These are phyloP conservation scores for Phasia obesa DNA, from an alignment of 2,888 invertebrate species.

Conservation along the genomic window DNA sequence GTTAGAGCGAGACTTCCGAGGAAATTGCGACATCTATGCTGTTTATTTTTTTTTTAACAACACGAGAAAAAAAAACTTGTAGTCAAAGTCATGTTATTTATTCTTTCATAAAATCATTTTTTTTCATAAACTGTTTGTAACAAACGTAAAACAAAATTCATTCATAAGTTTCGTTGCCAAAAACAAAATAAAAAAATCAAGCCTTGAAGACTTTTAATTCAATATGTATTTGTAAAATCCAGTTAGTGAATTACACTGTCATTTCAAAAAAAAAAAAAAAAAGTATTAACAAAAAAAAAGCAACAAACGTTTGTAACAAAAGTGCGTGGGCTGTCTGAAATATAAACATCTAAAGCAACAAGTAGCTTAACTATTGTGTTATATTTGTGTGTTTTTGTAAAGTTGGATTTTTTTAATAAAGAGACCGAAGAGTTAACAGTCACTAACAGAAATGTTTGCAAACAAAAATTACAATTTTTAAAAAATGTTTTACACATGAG, in stretches of 20 bases:
- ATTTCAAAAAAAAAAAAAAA: conserved; percentile 50
- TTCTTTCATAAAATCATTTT: conserved; percentile 67
- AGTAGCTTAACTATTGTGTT: conserved; percentile 57
- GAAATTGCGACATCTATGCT: conserved; percentile 69
- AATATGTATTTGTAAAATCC: conserved; percentile 64
- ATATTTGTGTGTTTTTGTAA: conserved; percentile 27
- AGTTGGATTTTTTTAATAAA: conserved; percentile 38
- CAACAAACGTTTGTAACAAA: conserved; percentile 52
- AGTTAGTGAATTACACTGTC: conserved; percentile 69
- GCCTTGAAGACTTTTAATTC: conserved; percentile 61
- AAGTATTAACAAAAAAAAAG: conserved; percentile 8
- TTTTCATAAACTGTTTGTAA: conserved; percentile 53
- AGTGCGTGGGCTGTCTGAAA: conserved; percentile 55
- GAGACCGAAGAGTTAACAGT: conserved; percentile 30
- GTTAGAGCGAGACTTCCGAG: conserved; percentile 71
- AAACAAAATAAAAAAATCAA: conserved; percentile 62
- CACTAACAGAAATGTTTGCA: conserved; percentile 2
- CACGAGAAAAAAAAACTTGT: conserved; percentile 53
- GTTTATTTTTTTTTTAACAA: conserved; percentile 36
- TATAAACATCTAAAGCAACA: conserved; percentile 44
- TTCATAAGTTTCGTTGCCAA: conserved; percentile 70
- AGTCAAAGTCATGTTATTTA: conserved; percentile 69
- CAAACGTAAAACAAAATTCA: conserved; percentile 73
- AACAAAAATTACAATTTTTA: not conserved
- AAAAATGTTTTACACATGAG: too few species aligned